Percentiles rank a stretch among this genome's conserved stretches.
Evolutionary conservation across 1,140 invertebrate species (phyloP).

Genomic region (Limonius californicus): DNA sequence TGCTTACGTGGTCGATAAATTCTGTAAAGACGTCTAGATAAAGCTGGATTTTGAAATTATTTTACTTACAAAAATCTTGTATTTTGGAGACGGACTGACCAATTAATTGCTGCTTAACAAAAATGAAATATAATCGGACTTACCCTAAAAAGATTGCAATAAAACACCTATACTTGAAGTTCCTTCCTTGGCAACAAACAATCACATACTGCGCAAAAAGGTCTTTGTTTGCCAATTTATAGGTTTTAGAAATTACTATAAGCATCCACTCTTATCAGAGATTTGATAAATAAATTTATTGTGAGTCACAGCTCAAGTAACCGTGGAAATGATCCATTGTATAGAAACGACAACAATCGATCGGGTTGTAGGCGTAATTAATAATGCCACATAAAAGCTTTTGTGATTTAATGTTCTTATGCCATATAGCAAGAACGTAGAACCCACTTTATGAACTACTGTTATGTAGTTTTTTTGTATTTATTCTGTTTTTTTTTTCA

Average conservation of each 20-base stretch:
- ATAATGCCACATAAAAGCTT: conserved; percentile 17
- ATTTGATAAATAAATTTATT: conserved; percentile 25
- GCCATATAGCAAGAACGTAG: background rate
- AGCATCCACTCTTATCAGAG: conserved; percentile 20
- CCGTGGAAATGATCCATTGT: conserved; percentile 24
- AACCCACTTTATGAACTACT: too few relatives aligned
- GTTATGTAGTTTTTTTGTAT: too few relatives aligned
- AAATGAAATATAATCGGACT: conserved; percentile 12
- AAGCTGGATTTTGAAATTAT: too few relatives aligned
- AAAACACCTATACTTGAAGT: conserved; percentile 11
- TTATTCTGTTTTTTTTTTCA: background rate
- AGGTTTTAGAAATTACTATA: conserved; percentile 23
- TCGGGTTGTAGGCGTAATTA: conserved; percentile 19
- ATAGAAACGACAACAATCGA: conserved; percentile 16
- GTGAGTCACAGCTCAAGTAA: conserved; percentile 19
- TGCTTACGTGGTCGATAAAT: too few relatives aligned
- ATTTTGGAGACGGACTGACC: too few relatives aligned
- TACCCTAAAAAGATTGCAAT: conserved; percentile 13
- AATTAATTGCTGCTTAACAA: too few relatives aligned
- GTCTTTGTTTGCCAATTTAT: conserved; percentile 20
- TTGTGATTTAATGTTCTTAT: conserved; percentile 10
- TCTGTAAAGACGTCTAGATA: too few relatives aligned
- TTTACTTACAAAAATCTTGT: too few relatives aligned
- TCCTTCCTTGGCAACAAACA: conserved; percentile 16
- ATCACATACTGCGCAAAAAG: conserved; percentile 20